A percentile compares a stretch with the other conserved stretches of the same genome.
Conservation (phyloP, 2,797 vertebrate species). For the Girardinus metallicus region DNA sequence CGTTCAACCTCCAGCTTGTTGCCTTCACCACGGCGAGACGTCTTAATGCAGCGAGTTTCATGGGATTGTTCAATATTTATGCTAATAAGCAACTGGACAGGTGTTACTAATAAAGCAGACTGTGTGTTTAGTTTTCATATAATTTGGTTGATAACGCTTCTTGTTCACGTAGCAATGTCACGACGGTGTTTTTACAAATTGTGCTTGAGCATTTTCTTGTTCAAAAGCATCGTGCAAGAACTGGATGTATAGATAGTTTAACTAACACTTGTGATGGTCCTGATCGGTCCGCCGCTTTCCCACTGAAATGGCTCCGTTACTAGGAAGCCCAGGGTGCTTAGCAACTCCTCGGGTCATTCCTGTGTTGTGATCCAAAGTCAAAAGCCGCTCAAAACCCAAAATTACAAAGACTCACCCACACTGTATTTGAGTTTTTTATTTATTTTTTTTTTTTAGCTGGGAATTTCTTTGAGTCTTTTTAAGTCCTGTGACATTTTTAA, state of each 20-base stretch:
- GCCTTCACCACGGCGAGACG: not conserved
- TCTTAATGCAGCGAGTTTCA: not conserved
- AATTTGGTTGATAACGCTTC: not conserved
- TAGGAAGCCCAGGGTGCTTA: not conserved
- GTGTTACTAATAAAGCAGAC: not conserved
- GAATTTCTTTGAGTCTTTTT: not conserved
- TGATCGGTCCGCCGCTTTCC: not conserved
- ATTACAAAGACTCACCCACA: not conserved
- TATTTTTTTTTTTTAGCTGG: not conserved
- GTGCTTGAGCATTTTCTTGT: not conserved
- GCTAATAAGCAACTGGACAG: not conserved
- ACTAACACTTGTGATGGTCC: not conserved
- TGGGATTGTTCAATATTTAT: not conserved
- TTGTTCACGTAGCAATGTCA: not conserved
- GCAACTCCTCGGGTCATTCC: not conserved
- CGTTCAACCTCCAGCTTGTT: not conserved
- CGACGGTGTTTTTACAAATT: not conserved
- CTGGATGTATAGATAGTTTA: not conserved
- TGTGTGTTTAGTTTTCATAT: not conserved
- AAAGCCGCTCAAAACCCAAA: not conserved
- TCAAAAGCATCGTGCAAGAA: not conserved
- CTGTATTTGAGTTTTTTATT: not conserved
- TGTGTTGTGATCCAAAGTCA: not conserved
- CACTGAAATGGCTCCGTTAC: not conserved
- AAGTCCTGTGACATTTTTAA: not conserved